phyloP scores from a whole-genome alignment of 92 coral and sea anemone species.

The Anthopleura xanthogrammica region DNA sequence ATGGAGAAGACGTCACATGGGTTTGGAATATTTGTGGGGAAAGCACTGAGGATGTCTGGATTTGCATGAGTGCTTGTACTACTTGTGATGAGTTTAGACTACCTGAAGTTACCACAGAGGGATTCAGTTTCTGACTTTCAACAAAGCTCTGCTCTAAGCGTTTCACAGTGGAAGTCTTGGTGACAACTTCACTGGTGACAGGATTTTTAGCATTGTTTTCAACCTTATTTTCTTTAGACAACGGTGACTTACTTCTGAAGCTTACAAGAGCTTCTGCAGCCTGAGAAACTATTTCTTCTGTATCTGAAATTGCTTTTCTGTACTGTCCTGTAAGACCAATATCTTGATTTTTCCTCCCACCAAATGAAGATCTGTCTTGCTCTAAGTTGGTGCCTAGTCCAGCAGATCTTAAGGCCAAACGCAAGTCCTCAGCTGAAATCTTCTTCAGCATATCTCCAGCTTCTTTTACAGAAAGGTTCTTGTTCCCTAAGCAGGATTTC shows the following conservation, averaged over 20 bases:
- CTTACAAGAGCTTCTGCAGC: slow-evolving; percentile 95
- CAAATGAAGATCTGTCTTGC: neutral
- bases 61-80: slow-evolving; percentile 41
- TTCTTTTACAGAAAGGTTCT: slow-evolving; percentile 51
- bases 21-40: slow-evolving; percentile 11
- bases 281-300: slow-evolving; percentile 70
- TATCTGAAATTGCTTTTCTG: slow-evolving; percentile 35
- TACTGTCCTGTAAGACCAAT: slow-evolving; percentile 18
- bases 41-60: slow-evolving; percentile 22
- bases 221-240: slow-evolving; percentile 34
- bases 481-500: slow-evolving; percentile 54
- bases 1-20: neutral
- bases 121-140: neutral
- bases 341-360: neutral
- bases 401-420: slow-evolving; percentile 20
- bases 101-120: neutral
- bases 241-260: slow-evolving; percentile 70
- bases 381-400: neutral
- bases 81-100: neutral
- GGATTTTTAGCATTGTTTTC: neutral
- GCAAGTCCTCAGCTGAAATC: slow-evolving; percentile 48
- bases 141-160: neutral
- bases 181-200: neutral
- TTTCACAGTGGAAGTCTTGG: neutral
- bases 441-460: slow-evolving; percentile 59